These are phyloP conservation scores for Scyliorhinus canicula DNA, from an alignment of 2,797 vertebrate species.

Conservation along the genomic window DNA sequence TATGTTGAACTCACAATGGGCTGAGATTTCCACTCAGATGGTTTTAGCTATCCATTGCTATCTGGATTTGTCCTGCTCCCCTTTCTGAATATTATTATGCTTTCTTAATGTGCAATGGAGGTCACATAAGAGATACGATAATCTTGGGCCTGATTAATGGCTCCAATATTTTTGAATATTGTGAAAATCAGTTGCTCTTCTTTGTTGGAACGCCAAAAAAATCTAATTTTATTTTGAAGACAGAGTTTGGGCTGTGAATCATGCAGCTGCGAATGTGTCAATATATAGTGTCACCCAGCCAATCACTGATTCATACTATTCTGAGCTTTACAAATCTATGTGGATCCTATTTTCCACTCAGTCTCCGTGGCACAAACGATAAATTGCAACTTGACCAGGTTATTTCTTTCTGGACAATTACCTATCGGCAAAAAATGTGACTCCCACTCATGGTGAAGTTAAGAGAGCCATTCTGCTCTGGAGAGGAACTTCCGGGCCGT, in stretches of 20 bases:
- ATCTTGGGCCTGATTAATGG: background rate
- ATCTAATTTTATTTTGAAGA: background rate
- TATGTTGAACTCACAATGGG: background rate
- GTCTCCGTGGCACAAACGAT: background rate
- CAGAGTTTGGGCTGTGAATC: background rate
- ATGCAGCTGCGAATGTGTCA: background rate
- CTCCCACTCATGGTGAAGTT: background rate
- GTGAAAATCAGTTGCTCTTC: background rate
- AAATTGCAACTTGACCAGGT: background rate
- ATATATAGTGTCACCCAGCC: background rate
- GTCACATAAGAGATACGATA: background rate
- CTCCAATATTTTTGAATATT: background rate
- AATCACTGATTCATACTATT: background rate
- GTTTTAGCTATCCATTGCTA: background rate
- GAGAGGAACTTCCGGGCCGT: background rate
- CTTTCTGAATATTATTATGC: background rate
- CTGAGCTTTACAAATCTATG: background rate
- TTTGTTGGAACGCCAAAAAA: background rate
- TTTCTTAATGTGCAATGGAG: background rate
- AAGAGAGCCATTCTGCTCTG: background rate
- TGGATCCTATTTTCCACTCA: background rate
- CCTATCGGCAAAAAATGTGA: background rate
- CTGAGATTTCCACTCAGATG: background rate
- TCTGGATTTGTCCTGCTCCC: background rate
- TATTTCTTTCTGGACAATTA: background rate